Evolutionary conservation across 35 echinoderm and acorn worm genomes (phyloP).

Genomic region (Stichopus chloronotus): DNA sequence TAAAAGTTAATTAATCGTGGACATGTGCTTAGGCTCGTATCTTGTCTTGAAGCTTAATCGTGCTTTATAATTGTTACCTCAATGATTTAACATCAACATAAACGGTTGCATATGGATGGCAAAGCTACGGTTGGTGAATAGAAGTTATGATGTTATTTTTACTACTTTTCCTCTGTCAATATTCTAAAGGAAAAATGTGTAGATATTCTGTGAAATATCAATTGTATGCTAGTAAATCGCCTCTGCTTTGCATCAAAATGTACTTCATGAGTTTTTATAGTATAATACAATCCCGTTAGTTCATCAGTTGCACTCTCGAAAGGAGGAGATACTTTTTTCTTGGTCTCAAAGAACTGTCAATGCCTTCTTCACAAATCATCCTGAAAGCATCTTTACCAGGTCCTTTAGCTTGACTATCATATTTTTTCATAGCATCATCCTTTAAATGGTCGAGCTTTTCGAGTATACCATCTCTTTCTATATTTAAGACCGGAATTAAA

Average conservation of each 20-base stretch:
- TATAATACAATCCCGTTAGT: background rate
- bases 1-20: no score
- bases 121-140: no score
- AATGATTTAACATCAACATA: no score
- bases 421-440: background rate
- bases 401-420: background rate
- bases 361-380: background rate
- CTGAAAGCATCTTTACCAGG: background rate
- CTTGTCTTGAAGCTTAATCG: no score
- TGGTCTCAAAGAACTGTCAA: background rate
- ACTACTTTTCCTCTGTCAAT: no score
- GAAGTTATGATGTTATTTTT: no score
- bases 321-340: background rate
- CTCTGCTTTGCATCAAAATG: background rate
- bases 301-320: background rate
- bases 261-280: no score
- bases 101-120: no score
- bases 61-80: no score
- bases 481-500: background rate
- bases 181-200: background rate
- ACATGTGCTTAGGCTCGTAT: no score
- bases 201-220: background rate
- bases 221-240: background rate
- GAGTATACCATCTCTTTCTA: background rate
- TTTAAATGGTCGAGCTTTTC: background rate